Evolutionary conservation across 2,113 vertebrate genomes (phyloP).

Genomic region (Calidris pugnax): DNA sequence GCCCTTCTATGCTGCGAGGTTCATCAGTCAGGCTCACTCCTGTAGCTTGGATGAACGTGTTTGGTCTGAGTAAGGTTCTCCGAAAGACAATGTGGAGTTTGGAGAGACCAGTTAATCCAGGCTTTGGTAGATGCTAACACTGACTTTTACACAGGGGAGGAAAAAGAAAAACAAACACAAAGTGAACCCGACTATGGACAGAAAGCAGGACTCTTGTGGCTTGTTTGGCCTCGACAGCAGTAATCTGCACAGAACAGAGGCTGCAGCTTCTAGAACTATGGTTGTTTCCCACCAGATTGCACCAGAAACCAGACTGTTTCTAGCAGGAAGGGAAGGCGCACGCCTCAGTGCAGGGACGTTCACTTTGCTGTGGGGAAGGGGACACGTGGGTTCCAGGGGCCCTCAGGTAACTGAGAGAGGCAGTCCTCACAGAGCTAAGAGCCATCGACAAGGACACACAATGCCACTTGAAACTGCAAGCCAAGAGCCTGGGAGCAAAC

Average conservation of each 20-base stretch:
- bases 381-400: fast-evolving
- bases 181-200: neutral
- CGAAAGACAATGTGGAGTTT: neutral
- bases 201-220: neutral
- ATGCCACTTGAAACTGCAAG: neutral
- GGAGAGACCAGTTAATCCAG: neutral
- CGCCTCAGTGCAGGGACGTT: fast-evolving
- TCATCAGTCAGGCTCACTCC: fast-evolving
- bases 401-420: neutral
- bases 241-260: neutral
- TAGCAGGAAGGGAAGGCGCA: neutral
- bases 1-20: neutral
- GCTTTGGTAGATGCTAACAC: neutral
- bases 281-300: neutral
- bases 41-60: no score
- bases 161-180: neutral
- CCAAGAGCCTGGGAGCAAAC: fast-evolving
- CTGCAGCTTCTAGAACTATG: neutral
- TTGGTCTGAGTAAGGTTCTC: neutral
- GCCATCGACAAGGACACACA: neutral
- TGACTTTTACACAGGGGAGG: neutral
- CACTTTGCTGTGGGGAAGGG: neutral
- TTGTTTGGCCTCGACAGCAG: neutral
- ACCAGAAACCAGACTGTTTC: neutral
- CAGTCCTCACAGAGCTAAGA: fast-evolving